These are phyloP conservation scores for Callosobruchus maculatus DNA, from an alignment of 2,888 invertebrate genomes.

Conservation along the genomic window DNA sequence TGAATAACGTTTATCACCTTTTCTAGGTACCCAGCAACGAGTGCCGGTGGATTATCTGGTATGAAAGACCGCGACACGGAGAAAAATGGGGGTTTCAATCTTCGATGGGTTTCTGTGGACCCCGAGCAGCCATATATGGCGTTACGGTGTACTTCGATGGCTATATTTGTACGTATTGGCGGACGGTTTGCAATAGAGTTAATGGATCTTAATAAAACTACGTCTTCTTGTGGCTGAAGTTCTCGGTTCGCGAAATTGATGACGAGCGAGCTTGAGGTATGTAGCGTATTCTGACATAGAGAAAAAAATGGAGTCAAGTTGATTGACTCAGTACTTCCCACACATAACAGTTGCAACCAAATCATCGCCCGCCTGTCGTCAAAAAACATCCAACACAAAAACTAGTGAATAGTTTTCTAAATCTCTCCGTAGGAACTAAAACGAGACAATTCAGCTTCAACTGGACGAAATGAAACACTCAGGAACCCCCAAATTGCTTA, in stretches of 20 bases:
- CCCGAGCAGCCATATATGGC: neutral
- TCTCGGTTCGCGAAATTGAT: neutral
- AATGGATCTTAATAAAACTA: neutral
- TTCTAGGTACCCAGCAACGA: neutral
- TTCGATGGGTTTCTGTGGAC: neutral
- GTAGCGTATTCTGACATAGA: too few relatives aligned
- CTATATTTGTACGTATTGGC: neutral
- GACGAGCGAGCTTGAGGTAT: neutral
- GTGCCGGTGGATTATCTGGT: neutral
- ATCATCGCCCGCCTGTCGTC: too few relatives aligned
- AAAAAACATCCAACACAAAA: too few relatives aligned
- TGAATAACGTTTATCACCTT: neutral
- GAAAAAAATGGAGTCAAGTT: too few relatives aligned
- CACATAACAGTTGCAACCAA: too few relatives aligned
- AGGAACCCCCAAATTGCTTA: too few relatives aligned
- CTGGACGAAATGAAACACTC: too few relatives aligned
- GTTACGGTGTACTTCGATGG: neutral
- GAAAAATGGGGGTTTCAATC: neutral
- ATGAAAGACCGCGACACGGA: neutral
- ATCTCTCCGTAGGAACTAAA: too few relatives aligned
- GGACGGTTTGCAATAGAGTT: neutral
- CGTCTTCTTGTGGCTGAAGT: neutral
- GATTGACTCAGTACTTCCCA: too few relatives aligned
- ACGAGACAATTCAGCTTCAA: too few relatives aligned
- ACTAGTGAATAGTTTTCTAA: too few relatives aligned